A percentile compares a stretch with the other conserved stretches of the same genome.
phyloP scores from a whole-genome alignment of 1,140 invertebrate genomes.

The Carposina sasakii region DNA sequence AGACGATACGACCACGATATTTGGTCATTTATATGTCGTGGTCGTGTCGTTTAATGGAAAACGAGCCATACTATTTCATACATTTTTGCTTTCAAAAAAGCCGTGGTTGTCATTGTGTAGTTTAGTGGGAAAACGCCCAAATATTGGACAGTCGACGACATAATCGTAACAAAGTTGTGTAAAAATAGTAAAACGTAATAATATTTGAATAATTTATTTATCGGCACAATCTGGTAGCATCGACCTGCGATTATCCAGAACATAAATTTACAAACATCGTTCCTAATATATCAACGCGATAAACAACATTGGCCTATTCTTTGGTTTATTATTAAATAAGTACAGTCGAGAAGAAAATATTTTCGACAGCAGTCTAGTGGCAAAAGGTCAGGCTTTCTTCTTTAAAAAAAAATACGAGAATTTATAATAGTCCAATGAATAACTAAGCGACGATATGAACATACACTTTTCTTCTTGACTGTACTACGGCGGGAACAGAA shows the following conservation, averaged over 20 bases:
- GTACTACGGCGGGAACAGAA: too few relatives aligned
- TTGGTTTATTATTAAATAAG: slow-evolving; percentile 2
- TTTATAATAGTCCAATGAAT: background rate
- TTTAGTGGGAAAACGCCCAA: too few relatives aligned
- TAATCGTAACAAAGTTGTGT: too few relatives aligned
- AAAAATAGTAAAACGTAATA: too few relatives aligned
- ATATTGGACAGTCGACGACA: too few relatives aligned
- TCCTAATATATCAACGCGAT: background rate
- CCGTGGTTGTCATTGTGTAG: too few relatives aligned
- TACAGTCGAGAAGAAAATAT: background rate
- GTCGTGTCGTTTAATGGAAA: too few relatives aligned
- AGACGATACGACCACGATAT: too few relatives aligned
- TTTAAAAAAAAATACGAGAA: background rate
- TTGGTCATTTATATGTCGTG: too few relatives aligned
- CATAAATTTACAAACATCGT: background rate
- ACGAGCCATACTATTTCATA: too few relatives aligned
- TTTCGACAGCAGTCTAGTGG: background rate
- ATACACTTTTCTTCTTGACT: background rate
- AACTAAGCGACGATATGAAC: background rate
- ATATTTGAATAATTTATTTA: too few relatives aligned
- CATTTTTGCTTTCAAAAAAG: too few relatives aligned
- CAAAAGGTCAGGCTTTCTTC: background rate
- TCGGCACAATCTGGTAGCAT: slow-evolving; percentile 10
- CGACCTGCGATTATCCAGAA: slow-evolving; percentile 15
- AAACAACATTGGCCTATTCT: slow-evolving; percentile 11